Conservation (phyloP, 2,888 invertebrate genomes). For the Morpho deidamia region DNA sequence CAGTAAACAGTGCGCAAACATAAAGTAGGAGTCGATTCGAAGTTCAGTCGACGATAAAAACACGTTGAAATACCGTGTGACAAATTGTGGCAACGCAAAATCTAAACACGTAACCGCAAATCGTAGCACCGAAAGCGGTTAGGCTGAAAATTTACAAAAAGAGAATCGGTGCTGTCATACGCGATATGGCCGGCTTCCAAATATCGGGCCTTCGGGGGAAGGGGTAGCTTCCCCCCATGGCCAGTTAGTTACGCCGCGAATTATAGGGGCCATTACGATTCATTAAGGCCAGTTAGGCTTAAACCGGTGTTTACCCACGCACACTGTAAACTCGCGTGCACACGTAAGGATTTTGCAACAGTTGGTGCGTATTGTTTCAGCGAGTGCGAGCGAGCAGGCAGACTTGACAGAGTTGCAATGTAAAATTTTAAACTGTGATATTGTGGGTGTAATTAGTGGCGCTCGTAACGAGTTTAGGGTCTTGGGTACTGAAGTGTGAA, state of each 20-base stretch:
- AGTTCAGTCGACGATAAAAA: conserved; percentile 21
- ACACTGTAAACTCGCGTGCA: conserved; percentile 43
- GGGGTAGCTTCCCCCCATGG: conserved; percentile 64
- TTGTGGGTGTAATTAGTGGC: conserved; percentile 69
- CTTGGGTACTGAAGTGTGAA: conserved; percentile 54
- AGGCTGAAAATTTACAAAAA: conserved; percentile 70
- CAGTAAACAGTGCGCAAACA: conserved; percentile 26
- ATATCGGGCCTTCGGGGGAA: conserved; percentile 34
- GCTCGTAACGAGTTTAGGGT: conserved; percentile 60
- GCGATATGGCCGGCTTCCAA: conserved; percentile 75
- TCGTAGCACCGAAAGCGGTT: conserved; percentile 51
- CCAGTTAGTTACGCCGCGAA: conserved; percentile 80
- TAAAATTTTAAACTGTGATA: conserved; percentile 63
- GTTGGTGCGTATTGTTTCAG: conserved; percentile 59
- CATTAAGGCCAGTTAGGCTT: conserved; percentile 80
- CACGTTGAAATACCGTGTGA: conserved; percentile 30
- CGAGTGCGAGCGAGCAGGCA: conserved; percentile 44
- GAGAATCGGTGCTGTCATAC: conserved; percentile 68
- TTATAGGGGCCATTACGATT: conserved; percentile 80
- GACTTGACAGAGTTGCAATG: conserved; percentile 46
- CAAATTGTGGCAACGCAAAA: conserved; percentile 43
- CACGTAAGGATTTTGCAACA: conserved; percentile 49
- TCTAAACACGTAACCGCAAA: conserved; percentile 70
- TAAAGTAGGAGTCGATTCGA: conserved; percentile 21
- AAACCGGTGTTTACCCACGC: conserved; percentile 78